Evolutionary conservation across 2,797 vertebrate genomes (phyloP).

Genomic region (Loriculus beryllinus): DNA sequence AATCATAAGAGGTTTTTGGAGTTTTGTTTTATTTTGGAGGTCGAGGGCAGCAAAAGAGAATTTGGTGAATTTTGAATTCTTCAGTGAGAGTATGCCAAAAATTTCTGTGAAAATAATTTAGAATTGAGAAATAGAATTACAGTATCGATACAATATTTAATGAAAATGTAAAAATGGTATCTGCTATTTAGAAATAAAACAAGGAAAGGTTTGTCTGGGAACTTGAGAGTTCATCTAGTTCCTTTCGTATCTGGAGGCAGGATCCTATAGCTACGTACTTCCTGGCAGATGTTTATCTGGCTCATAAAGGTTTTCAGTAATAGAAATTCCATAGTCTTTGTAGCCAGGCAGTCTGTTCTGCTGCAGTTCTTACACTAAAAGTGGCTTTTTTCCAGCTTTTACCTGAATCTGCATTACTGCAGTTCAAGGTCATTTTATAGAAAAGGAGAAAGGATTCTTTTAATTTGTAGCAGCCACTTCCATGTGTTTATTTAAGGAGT

Average conservation of each 20-base stretch:
- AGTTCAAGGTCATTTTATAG: background rate
- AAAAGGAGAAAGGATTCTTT: background rate
- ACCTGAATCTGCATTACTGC: background rate
- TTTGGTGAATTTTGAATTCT: background rate
- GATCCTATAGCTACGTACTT: background rate
- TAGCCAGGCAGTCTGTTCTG: background rate
- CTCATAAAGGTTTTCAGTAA: background rate
- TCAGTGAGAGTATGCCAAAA: background rate
- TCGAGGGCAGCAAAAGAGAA: background rate
- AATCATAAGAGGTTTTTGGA: background rate
- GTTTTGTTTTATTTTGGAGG: accelerated
- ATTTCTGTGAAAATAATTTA: background rate
- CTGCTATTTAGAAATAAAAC: background rate
- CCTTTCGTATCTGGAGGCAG: background rate
- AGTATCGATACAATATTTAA: background rate
- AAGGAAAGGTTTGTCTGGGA: background rate
- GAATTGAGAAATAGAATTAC: background rate
- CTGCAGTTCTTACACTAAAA: background rate
- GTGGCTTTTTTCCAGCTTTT: background rate
- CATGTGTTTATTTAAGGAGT: background rate
- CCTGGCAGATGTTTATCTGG: background rate
- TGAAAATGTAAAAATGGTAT: background rate
- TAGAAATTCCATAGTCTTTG: background rate
- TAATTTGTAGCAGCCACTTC: background rate
- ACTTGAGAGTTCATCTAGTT: background rate